Evolutionary conservation across 1,140 invertebrate genomes (phyloP), one percentile per base, ranked within the genome.

Genomic region (Bombus fervidus): DNA sequence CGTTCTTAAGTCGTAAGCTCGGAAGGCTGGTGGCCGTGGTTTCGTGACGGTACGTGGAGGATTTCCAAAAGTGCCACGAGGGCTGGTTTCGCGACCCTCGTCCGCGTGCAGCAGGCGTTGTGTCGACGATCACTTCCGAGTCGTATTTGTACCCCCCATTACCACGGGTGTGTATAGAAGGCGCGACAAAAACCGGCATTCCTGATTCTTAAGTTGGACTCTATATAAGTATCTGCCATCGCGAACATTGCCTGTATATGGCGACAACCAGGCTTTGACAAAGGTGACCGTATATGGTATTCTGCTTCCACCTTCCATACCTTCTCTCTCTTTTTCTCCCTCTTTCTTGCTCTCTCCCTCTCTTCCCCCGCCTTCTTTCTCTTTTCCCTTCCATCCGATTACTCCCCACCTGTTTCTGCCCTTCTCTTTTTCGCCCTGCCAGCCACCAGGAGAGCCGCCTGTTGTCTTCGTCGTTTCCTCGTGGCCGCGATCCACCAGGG

Each of bases 181-280:
- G 93, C 91, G 93, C 93, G 93, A 94, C 93, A 94, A 94, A 94
- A 94, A 94, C 83, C 93, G 90, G 90, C 93, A 94, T 94, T 94
- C 93, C 93, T 93, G 93, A 94, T 92, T 94, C 93, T 93, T 92
- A 94, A 94, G 92, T 94, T 91, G 93, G 93, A 91, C 91, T 93
- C 93, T 94, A 93, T 94, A 93, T 94, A 94, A 94, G 93, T 94
- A 93, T 93, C 90, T 90, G 84, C 90, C 90, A 90, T 94, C 92
- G 93, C 89, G 93, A 94, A 94, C 92, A 93, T 94, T 94, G 93
- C 93, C 93, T 94, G 93, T 94, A 94, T 94, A 94, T 94, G 93
- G 93, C 91, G 92, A 93, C 93, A 93, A 94, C 88, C 92, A 91
- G 93, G 86, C 93, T 93, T 94, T 94, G 93, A 94, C 93, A 94